A percentile compares a stretch with the other conserved stretches of the same genome.
Evolutionary conservation across 2,888 invertebrate species (phyloP).

Genomic region (Scaptomyza tumidula): DNA sequence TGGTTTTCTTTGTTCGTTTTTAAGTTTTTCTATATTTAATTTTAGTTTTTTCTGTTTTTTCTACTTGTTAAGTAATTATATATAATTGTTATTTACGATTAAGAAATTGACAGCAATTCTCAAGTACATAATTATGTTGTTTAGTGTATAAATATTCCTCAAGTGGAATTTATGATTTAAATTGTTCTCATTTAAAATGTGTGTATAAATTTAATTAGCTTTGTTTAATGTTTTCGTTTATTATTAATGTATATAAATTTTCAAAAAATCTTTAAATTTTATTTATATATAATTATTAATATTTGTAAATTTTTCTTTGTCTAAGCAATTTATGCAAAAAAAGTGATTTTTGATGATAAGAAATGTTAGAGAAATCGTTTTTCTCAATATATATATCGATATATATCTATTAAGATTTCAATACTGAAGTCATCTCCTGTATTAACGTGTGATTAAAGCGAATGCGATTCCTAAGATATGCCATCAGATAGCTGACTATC

Average conservation of each 20-base stretch:
- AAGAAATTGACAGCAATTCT: slow-evolving; percentile 66
- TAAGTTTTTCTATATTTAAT: neutral
- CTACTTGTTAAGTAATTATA: slow-evolving; percentile 31
- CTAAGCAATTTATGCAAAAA: slow-evolving; percentile 36
- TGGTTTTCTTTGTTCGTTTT: neutral
- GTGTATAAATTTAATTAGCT: slow-evolving; percentile 42
- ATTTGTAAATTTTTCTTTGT: slow-evolving; percentile 18
- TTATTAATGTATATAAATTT: slow-evolving; percentile 52
- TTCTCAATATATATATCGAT: neutral
- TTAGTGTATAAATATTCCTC: slow-evolving; percentile 32
- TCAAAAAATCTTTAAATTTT: slow-evolving; percentile 47
- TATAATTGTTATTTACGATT: slow-evolving; percentile 53
- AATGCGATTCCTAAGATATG: neutral
- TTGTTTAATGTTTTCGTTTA: slow-evolving; percentile 11
- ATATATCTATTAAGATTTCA: neutral
- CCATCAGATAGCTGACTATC: neutral
- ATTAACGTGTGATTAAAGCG: neutral
- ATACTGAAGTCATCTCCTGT: neutral
- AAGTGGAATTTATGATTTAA: slow-evolving; percentile 4
- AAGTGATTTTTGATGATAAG: slow-evolving; percentile 33
- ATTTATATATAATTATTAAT: slow-evolving; percentile 31
- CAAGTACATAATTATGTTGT: slow-evolving; percentile 26
- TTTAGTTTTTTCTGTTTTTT: slow-evolving; percentile 7
- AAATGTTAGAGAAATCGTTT: slow-evolving; percentile 1
- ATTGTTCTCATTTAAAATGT: slow-evolving; percentile 29